A percentile compares a stretch with the other conserved stretches of the same genome.
phyloP scores from a whole-genome alignment of 1,140 invertebrate genomes.

The Callitettix versicolor region DNA sequence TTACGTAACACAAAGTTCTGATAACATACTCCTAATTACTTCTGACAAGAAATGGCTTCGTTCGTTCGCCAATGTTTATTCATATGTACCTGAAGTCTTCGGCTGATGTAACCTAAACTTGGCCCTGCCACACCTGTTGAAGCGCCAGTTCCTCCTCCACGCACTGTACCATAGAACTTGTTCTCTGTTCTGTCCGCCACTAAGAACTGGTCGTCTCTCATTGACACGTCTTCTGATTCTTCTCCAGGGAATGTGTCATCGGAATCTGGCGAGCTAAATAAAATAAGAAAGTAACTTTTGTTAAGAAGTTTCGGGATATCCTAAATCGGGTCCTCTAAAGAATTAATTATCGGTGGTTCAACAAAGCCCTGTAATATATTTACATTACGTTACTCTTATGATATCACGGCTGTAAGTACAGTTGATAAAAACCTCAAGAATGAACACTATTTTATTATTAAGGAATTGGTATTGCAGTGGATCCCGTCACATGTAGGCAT shows the following conservation, averaged over 20 bases:
- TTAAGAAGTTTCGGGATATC: not conserved
- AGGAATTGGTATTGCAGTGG: no score
- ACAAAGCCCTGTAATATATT: no score
- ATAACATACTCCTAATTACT: no score
- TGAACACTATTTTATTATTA: no score
- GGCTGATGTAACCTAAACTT: conserved; percentile 45
- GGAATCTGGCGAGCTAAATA: conserved; percentile 62
- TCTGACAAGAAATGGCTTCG: no score
- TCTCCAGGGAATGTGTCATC: conserved; percentile 72
- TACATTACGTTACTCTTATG: no score
- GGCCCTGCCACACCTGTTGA: conserved; percentile 38
- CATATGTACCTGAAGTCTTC: conserved; percentile 40
- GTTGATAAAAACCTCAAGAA: no score
- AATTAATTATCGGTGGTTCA: no score
- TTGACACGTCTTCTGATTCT: conserved; percentile 58
- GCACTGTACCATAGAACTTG: conserved; percentile 65
- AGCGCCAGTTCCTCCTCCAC: conserved; percentile 26
- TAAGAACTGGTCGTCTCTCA: conserved; percentile 71
- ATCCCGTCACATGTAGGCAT: no score
- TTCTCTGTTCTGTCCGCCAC: conserved; percentile 75
- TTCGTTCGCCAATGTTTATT: no score
- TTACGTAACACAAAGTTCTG: no score
- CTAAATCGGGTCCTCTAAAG: not conserved
- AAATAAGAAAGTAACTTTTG: not conserved
- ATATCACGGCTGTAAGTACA: no score